Conservation (phyloP, 2,888 invertebrate species). For the Dendrolimus houi region DNA sequence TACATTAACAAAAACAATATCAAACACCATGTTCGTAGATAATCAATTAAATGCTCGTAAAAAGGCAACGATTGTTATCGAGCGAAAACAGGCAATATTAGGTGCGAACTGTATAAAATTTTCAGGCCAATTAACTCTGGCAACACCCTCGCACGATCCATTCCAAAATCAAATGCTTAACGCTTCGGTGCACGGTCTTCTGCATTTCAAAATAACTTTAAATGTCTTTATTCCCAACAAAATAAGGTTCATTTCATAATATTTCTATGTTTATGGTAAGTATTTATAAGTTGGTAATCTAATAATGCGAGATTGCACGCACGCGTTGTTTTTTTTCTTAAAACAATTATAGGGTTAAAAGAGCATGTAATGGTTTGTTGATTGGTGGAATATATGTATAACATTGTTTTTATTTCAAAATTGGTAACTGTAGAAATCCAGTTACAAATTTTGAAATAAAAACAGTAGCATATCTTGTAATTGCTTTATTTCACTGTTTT, state of each 20-base stretch:
- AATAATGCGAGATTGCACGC: conserved; percentile 29
- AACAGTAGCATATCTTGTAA: too few species aligned
- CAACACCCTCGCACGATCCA: conserved; percentile 37
- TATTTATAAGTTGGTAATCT: conserved; percentile 8
- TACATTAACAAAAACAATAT: too few species aligned
- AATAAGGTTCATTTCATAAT: conserved; percentile 13
- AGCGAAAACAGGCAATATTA: conserved; percentile 24
- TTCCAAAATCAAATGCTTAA: conserved; percentile 37
- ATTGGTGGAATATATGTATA: conserved; percentile 37
- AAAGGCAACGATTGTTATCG: conserved; percentile 6
- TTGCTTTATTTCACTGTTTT: too few species aligned
- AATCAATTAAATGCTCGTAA: neutral
- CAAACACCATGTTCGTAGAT: neutral
- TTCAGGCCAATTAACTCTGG: conserved; percentile 42
- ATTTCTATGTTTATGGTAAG: neutral
- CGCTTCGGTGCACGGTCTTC: conserved; percentile 23
- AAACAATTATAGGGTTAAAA: conserved; percentile 49
- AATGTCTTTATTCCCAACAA: neutral
- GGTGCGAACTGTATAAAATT: conserved; percentile 42
- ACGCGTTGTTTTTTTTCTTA: conserved; percentile 40
- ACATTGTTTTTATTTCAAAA: neutral
- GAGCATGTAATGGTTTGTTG: conserved; percentile 51
- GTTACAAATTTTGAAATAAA: too few species aligned
- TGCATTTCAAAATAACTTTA: conserved; percentile 2
- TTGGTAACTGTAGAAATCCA: too few species aligned